These are phyloP conservation scores for Apostichopus parvimensis DNA, from an alignment of 35 echinoderm and acorn worm genomes.

Conservation along the genomic window DNA sequence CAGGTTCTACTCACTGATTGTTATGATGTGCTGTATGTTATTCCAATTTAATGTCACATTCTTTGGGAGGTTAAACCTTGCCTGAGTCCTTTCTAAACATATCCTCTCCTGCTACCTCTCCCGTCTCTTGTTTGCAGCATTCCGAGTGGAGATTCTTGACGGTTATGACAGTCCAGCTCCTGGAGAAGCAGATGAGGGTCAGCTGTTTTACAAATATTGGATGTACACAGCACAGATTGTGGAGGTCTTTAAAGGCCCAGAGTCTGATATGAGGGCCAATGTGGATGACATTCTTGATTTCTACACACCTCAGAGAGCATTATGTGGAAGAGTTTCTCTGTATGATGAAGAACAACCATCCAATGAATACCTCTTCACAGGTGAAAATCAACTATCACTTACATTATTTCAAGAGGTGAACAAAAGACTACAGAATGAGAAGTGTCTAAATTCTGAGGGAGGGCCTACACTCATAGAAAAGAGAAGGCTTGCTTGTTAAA, in stretches of 20 bases:
- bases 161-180: background rate
- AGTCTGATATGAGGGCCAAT: background rate
- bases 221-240: background rate
- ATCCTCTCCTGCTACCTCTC: background rate
- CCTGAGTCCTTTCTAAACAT: too few species aligned
- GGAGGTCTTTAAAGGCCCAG: background rate
- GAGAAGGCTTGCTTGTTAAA: too few species aligned
- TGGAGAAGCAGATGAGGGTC: background rate
- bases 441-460: too few species aligned
- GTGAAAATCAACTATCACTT: background rate
- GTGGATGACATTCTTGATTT: background rate
- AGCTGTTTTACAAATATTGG: background rate
- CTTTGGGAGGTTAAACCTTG: too few species aligned
- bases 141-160: background rate
- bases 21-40: too few species aligned
- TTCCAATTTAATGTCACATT: too few species aligned
- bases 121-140: background rate
- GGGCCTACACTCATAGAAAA: too few species aligned
- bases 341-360: background rate
- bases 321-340: background rate
- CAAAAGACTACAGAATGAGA: too few species aligned
- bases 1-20: too few species aligned
- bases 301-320: background rate
- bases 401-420: too few species aligned
- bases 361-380: conserved; percentile 2